These are phyloP conservation scores for Montipora capricornis DNA, from an alignment of 64 coral and sea anemone species.

Conservation along the genomic window DNA sequence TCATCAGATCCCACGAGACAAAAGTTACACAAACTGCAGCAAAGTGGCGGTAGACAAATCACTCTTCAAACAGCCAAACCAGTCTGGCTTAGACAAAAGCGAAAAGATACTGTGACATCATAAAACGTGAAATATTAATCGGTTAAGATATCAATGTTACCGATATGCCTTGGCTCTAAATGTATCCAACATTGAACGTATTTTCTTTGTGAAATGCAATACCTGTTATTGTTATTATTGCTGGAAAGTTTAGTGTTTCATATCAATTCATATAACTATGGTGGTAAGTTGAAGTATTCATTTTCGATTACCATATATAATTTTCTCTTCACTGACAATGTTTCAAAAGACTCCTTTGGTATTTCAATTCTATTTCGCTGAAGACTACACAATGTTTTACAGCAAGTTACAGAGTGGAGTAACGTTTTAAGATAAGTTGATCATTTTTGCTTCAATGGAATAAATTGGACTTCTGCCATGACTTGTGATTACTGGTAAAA, in stretches of 20 bases:
- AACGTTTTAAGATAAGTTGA: too few species aligned
- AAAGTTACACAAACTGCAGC: not conserved
- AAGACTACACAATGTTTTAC: too few species aligned
- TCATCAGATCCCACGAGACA: not conserved
- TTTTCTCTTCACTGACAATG: not conserved
- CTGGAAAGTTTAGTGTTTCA: conserved; percentile 23
- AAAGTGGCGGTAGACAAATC: not conserved
- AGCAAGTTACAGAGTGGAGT: too few species aligned
- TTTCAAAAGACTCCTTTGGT: too few species aligned
- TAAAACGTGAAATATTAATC: conserved; percentile 43
- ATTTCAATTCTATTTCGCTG: too few species aligned
- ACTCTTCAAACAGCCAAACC: not conserved
- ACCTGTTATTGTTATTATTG: conserved; percentile 28
- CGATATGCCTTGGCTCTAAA: not conserved
- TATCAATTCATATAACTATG: not conserved
- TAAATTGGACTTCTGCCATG: too few species aligned
- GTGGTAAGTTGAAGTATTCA: not conserved
- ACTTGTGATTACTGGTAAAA: too few species aligned
- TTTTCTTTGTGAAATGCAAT: conserved; percentile 21
- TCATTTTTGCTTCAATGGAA: too few species aligned
- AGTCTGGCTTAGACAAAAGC: conserved; percentile 10
- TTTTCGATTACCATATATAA: not conserved
- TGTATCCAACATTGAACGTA: not conserved
- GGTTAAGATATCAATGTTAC: not conserved
- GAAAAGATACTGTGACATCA: conserved; percentile 14